Percentiles rank a stretch among this genome's conserved stretches.
Evolutionary conservation across 2,797 vertebrate species (phyloP).

Genomic region (Novumbra hubbsi): DNA sequence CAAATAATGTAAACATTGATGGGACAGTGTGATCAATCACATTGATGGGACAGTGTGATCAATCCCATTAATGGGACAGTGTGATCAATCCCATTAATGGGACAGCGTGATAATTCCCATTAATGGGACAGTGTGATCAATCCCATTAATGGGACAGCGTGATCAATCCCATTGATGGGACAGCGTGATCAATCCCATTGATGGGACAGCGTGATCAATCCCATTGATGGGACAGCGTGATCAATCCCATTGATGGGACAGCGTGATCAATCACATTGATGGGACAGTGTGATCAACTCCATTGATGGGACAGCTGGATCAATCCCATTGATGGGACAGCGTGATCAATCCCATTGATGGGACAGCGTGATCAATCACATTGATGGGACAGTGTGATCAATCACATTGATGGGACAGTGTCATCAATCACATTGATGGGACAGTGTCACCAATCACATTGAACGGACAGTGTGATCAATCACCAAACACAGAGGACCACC

Average conservation of each 20-base stretch:
- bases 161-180: neutral
- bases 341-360: neutral
- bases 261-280: neutral
- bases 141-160: neutral
- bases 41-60: neutral
- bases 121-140: neutral
- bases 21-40: no score
- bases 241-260: neutral
- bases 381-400: neutral
- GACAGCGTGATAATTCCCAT: no score
- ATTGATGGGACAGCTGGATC: neutral
- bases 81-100: neutral
- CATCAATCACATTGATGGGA: neutral
- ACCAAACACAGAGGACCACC: neutral
- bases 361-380: neutral
- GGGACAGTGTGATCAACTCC: neutral
- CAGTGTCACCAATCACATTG: neutral
- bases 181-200: neutral
- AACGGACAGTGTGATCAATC: neutral
- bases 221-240: neutral
- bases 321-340: neutral
- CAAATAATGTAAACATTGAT: no score
- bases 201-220: neutral
- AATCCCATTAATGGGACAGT: neutral
- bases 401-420: neutral